Evolutionary conservation across 2,888 invertebrate species (phyloP), one percentile per base, ranked within the genome.

Genomic region (Cryptus viduatorius): DNA sequence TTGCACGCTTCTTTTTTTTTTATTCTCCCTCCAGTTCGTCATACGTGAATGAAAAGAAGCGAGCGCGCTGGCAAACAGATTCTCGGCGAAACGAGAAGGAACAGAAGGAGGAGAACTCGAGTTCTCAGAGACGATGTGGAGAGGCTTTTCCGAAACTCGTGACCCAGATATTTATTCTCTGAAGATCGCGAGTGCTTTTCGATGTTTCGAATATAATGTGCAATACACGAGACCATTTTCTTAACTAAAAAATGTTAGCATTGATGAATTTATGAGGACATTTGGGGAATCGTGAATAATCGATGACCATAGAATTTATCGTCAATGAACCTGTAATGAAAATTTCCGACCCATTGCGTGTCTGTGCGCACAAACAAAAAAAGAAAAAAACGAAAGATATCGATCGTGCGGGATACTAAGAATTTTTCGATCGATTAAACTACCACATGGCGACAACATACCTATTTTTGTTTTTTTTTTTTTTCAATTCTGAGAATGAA

Each of bases 301-400:
- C 8, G 56, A 24, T 56, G 56, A 56, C 56, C 24, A 56, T 1
- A 10, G 56, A 3, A 12, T 56, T 1, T 56, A 10, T 19, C 56
- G 56, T 59, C 72, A 59, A 59, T 72, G 56, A 44, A 56, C 44
- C 4, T n/a, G 19, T 37, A 24, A 44, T 24, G 24, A 44, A 56
- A 44, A 72, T 72, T 44, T 8, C 56, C 12, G 42, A 42, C 24
- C n/a, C 44, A n/a, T 72, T 44, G 72, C 72, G 56, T 72, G 56
- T 56, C 29, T 56, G 42, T 7, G 56, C 0, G 44, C 44, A 46
- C 7, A 8, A 37, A 37, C 4, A 48, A 37, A 19, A 44, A 4
- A 14, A 4, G 42, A 31, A 64, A 50, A 50, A 46, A 75, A 48
- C 31, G 10, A 46, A 48, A 16, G 16, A 12, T 46, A 65, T 75